Evolutionary conservation across 2,113 vertebrate genomes (phyloP).

Genomic region (Thalassoma bifasciatum): DNA sequence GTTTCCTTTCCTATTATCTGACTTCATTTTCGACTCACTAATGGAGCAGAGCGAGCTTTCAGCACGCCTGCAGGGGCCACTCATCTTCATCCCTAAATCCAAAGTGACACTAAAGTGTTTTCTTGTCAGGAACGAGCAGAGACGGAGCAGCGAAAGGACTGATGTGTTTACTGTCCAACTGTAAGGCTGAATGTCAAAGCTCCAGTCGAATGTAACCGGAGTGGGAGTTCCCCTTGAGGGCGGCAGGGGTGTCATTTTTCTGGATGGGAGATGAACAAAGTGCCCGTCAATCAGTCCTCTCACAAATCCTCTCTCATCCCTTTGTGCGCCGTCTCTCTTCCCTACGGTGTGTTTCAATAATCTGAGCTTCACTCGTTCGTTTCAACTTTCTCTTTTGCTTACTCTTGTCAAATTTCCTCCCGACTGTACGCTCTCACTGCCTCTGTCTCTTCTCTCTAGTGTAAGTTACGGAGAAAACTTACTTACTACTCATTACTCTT

Average conservation of each 20-base stretch:
- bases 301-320: slow-evolving; percentile 53
- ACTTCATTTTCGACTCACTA: slow-evolving; percentile 14
- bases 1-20: slow-evolving; percentile 1
- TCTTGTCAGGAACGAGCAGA: background rate
- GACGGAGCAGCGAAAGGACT: slow-evolving; percentile 27
- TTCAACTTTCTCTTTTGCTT: slow-evolving; percentile 36
- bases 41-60: background rate
- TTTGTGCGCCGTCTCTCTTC: slow-evolving; percentile 12
- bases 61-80: background rate
- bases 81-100: slow-evolving; percentile 30
- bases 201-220: slow-evolving; percentile 60
- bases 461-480: too few species aligned
- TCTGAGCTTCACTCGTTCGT: background rate
- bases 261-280: slow-evolving; percentile 64
- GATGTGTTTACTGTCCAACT: slow-evolving; percentile 44
- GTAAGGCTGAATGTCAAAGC: slow-evolving; percentile 45
- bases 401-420: too few species aligned
- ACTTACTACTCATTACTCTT: too few species aligned
- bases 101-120: slow-evolving; percentile 34
- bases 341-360: slow-evolving; percentile 23
- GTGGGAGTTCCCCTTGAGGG: slow-evolving; percentile 68
- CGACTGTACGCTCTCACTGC: background rate
- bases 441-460: background rate
- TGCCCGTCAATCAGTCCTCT: slow-evolving; percentile 59
- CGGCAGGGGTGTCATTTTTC: slow-evolving; percentile 65